Base-by-base conservation (phyloP, 2,888 invertebrate species). In the Thecocarcelia acutangulata region DNA sequence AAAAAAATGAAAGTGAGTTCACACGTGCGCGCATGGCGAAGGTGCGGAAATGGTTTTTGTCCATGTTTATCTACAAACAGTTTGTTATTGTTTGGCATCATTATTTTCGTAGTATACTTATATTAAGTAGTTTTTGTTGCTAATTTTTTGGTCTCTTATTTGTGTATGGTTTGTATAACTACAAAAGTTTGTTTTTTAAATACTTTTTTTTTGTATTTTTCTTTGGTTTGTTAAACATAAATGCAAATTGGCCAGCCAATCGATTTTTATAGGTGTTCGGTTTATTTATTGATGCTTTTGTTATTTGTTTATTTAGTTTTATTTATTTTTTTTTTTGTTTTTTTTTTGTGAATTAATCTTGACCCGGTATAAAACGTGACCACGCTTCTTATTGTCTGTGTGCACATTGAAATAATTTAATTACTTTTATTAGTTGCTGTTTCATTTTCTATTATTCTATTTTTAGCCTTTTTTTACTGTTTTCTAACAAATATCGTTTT, bases 321-420 rank as follows among this genome's bases (percentile, higher is more conserved):
- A n/a, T n/a, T 68, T 76, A n/a, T 66, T 61, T 68, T 63, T 17
- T 21, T 44, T 56, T 33, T 17, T 15, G 15, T 37, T 50, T 19
- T 3, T 46, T 17, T 58, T 42, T 37, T 58, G 78, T 50, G 52
- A 75, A 48, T 83, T 76, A 78, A 78, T 83, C 80, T 80, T 80
- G 77, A 80, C 80, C 80, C 70, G 83, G 76, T 74, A 68, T 73
- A 44, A 80, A 80, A 80, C 77, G 80, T 80, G 80, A 76, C 80
- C 74, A 66, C 73, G 52, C 59, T 64, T 73, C 63, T 64, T 79
- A 19, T 59, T 72, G 70, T 69, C 42, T 79, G 40, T 33, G 33
- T 59, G 48, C 50, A 59, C 73, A 61, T 78, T 75, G 68, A 78
- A 82, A 82, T 82, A 82, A 78, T 78, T 82, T 50, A 78, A 78